These are phyloP conservation scores for Trichechus manatus DNA, from an alignment of 2,113 vertebrate species.

Conservation along the genomic window DNA sequence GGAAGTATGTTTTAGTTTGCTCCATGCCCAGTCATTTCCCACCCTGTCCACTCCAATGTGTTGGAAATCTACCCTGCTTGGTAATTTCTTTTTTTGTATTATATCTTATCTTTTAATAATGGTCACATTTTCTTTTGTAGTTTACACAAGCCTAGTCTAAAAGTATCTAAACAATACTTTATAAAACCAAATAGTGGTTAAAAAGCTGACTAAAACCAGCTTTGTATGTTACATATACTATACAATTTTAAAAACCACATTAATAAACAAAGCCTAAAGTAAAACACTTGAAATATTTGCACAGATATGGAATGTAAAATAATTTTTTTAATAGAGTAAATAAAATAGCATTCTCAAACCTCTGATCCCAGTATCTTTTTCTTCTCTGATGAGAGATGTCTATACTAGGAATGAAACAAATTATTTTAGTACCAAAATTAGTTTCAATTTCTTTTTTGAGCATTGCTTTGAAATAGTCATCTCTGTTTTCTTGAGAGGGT, in stretches of 20 bases:
- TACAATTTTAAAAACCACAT: too few species aligned
- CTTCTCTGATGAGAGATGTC: not conserved
- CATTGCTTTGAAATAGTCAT: conserved; percentile 3
- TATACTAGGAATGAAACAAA: conserved; percentile 6
- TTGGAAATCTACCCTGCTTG: not conserved
- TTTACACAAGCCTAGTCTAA: not conserved
- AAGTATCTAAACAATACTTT: conserved; percentile 30
- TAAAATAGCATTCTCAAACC: not conserved
- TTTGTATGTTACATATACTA: not conserved
- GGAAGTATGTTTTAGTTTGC: not conserved
- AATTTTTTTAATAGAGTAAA: not conserved
- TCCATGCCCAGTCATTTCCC: not conserved
- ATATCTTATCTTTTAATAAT: conserved; percentile 33
- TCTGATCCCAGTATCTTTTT: not conserved
- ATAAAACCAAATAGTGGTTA: not conserved
- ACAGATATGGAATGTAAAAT: not conserved
- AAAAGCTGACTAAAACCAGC: conserved; percentile 21
- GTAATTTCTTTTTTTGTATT: conserved; percentile 10
- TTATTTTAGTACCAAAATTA: conserved; percentile 4
- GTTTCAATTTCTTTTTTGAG: conserved; percentile 35
- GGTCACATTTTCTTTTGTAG: conserved; percentile 35
- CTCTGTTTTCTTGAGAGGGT: conserved; percentile 12
- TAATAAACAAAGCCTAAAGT: not conserved
- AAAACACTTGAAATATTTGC: not conserved
- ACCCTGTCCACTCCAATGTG: not conserved